These are phyloP conservation scores for Elaphurus davidianus DNA, from an alignment of 2,113 vertebrate genomes.

Conservation along the genomic window DNA sequence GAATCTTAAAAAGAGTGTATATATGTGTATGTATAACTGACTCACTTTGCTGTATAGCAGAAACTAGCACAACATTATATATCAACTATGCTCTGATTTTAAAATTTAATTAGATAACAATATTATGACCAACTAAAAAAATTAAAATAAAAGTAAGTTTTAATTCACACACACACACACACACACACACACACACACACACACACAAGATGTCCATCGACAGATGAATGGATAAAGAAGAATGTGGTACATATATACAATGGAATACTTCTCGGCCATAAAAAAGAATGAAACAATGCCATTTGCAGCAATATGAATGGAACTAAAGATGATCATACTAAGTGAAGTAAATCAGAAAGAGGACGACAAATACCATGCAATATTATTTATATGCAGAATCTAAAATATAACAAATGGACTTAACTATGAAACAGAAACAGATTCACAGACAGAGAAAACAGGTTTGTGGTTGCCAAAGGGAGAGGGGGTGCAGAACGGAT, in stretches of 20 bases:
- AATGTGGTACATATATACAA: not conserved
- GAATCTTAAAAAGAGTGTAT: not conserved
- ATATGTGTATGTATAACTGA: not conserved
- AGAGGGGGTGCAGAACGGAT: not conserved
- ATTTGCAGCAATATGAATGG: not conserved
- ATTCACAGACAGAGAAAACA: not conserved
- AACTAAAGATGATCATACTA: not conserved
- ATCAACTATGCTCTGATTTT: not conserved
- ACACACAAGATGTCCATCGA: not conserved
- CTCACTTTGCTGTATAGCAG: not conserved
- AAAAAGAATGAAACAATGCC: not conserved
- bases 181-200: not conserved
- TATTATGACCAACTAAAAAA: not conserved
- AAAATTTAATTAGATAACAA: not conserved
- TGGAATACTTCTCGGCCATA: not conserved
- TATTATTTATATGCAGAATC: not conserved
- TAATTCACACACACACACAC: not conserved
- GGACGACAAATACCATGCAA: not conserved
- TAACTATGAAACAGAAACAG: not conserved
- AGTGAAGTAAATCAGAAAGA: not conserved
- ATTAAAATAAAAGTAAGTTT: not conserved
- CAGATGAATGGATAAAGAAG: not conserved
- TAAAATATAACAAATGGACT: not conserved
- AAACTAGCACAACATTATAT: not conserved
- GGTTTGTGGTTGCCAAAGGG: not conserved